Evolutionary conservation across 2,797 vertebrate genomes (phyloP).

Genomic region (Pangasius sanitwongsei): DNA sequence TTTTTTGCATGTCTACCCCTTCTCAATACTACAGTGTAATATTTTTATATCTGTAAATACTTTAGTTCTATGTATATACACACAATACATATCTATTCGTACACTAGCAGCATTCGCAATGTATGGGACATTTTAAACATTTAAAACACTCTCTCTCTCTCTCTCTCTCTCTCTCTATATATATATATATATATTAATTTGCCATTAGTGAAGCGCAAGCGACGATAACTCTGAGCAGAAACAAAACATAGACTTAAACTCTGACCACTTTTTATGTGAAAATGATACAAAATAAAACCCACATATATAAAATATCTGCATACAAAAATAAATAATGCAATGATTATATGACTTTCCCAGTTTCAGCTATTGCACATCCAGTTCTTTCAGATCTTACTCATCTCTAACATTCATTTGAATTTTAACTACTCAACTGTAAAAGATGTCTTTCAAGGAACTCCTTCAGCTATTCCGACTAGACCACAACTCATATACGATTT

Average conservation of each 20-base stretch:
- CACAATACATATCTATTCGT: conserved; percentile 77
- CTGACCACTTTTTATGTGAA: conserved; percentile 70
- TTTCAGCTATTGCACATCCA: conserved; percentile 76
- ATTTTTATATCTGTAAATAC: conserved; percentile 65
- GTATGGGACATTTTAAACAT: conserved; percentile 74
- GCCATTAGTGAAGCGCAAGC: conserved; percentile 70
- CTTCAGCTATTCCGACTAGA: neutral
- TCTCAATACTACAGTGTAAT: conserved; percentile 62
- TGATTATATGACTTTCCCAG: conserved; percentile 72
- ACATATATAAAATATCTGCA: conserved; percentile 78
- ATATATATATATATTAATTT: neutral
- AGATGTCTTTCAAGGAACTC: neutral
- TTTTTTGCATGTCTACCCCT: conserved; percentile 66
- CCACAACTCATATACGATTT: neutral
- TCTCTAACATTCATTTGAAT: conserved; percentile 42
- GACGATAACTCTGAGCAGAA: conserved; percentile 64
- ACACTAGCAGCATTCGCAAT: conserved; percentile 82
- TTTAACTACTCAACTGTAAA: neutral
- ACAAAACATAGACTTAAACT: conserved; percentile 46
- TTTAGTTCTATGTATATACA: conserved; percentile 62
- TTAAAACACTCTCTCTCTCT: conserved; percentile 46
- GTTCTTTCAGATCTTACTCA: conserved; percentile 61
- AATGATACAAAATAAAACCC: conserved; percentile 68
- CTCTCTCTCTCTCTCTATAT: no score
- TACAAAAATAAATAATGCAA: conserved; percentile 81